These are phyloP conservation scores for Polia nebulosa DNA, from an alignment of 2,888 invertebrate species.

Conservation along the genomic window DNA sequence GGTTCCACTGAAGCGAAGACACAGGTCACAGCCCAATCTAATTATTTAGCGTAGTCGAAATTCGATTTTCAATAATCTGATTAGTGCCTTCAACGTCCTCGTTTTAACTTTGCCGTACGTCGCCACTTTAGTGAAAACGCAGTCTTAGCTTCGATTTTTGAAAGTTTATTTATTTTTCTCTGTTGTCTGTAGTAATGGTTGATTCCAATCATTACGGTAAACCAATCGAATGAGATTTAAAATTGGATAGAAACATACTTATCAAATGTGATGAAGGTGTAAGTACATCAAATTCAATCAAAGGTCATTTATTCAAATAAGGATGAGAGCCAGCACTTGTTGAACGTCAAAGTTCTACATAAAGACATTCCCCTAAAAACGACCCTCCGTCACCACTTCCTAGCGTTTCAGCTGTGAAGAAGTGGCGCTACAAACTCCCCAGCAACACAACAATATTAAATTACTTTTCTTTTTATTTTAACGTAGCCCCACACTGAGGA, in stretches of 20 bases:
- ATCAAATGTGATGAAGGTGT: background rate
- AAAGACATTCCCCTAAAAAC: no score
- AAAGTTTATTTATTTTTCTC: background rate
- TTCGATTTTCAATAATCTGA: conserved; percentile 6
- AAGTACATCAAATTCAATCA: no score
- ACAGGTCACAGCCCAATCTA: background rate
- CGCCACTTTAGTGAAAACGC: conserved; percentile 1
- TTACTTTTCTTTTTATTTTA: no score
- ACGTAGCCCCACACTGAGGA: no score
- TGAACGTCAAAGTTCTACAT: no score
- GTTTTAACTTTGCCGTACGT: background rate
- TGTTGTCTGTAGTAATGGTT: background rate
- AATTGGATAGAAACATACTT: background rate
- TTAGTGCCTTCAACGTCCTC: background rate
- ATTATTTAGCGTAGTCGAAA: background rate
- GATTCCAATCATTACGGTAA: background rate
- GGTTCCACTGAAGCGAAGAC: background rate
- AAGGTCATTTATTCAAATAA: no score
- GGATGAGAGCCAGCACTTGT: no score
- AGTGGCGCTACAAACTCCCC: no score
- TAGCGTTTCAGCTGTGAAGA: no score
- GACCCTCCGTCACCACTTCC: no score
- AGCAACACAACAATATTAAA: no score
- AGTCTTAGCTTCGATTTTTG: background rate
- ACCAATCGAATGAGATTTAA: background rate